phyloP scores from a whole-genome alignment of 2,797 vertebrate genomes.

The Spheniscus humboldti region DNA sequence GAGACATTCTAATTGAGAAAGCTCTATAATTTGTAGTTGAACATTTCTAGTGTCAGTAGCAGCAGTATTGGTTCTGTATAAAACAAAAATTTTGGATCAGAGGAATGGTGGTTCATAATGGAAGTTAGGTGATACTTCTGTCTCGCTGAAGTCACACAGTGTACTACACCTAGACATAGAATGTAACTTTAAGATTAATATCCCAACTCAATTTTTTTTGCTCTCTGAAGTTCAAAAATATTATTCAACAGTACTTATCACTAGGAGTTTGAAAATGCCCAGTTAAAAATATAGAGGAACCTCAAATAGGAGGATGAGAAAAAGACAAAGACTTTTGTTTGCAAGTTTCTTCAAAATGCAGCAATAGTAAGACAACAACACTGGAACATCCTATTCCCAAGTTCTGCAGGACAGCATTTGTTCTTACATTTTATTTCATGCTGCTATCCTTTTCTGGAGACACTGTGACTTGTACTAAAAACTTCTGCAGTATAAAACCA shows the following conservation, averaged over 20 bases:
- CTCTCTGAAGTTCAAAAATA: not conserved
- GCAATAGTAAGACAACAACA: not conserved
- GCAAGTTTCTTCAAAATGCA: not conserved
- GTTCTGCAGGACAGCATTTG: not conserved
- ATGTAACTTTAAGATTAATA: not conserved
- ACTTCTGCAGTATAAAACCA: not conserved
- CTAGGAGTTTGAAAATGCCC: not conserved
- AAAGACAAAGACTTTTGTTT: not conserved
- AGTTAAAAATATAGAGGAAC: not conserved
- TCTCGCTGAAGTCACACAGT: not conserved
- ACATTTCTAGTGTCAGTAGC: not conserved
- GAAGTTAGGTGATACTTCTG: not conserved
- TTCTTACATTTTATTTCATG: not conserved
- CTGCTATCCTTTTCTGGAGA: not conserved
- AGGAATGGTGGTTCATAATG: not conserved
- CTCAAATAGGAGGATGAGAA: not conserved
- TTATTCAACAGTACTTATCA: not conserved
- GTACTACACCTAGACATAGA: not conserved
- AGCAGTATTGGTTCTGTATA: not conserved
- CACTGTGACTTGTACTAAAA: not conserved
- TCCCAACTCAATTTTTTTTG: not conserved
- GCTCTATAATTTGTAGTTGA: not conserved
- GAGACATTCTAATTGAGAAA: not conserved
- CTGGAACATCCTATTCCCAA: not conserved
- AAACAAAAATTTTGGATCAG: not conserved